These are phyloP conservation scores for Rhinoderma darwinii DNA, from an alignment of 2,113 vertebrate species.

Conservation along the genomic window DNA sequence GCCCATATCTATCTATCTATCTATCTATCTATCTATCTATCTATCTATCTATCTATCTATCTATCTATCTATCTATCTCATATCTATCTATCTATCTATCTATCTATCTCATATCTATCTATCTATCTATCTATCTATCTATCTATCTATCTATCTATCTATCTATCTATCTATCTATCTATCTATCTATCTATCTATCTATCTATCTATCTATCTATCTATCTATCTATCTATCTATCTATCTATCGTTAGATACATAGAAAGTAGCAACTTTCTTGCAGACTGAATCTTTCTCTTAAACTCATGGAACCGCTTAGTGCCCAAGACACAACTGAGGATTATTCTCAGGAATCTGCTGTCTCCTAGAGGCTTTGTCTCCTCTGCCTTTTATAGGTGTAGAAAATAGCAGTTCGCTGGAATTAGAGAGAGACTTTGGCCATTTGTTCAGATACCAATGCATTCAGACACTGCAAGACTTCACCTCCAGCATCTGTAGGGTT, in stretches of 20 bases:
- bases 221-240: not conserved
- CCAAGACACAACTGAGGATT: not conserved
- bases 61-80: not conserved
- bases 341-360: conserved; percentile 18
- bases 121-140: conserved; percentile 9
- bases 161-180: conserved; percentile 9
- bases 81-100: not conserved
- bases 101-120: not conserved
- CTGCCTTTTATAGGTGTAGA: not conserved
- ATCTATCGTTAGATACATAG: too few species aligned
- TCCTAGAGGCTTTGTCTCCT: conserved; percentile 18
- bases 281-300: too few species aligned
- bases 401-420: not conserved
- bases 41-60: not conserved
- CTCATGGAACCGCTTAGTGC: not conserved
- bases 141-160: conserved; percentile 13
- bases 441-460: not conserved
- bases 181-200: not conserved
- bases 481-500: not conserved
- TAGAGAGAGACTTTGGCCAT: not conserved
- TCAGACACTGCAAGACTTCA: not conserved
- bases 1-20: too few species aligned
- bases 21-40: not conserved
- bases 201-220: not conserved
- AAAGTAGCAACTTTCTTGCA: not conserved